Evolutionary conservation across 2,888 invertebrate genomes (phyloP).

Genomic region (Drosophila macrospina): DNA sequence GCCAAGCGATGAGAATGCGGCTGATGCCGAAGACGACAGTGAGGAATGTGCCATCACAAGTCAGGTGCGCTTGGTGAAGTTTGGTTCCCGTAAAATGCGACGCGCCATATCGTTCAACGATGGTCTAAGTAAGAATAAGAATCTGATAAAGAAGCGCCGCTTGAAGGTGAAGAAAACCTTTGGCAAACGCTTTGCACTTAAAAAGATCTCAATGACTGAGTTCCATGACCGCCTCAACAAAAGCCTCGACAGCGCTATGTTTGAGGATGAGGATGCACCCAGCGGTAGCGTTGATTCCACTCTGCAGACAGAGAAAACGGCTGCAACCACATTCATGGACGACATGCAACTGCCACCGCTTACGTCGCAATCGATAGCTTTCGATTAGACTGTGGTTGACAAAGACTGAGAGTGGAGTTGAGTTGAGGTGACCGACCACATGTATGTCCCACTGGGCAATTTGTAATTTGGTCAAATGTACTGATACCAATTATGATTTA

Average conservation of each 20-base stretch:
- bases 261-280: constrained; percentile 54
- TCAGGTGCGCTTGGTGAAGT: constrained; percentile 71
- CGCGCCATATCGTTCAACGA: constrained; percentile 80
- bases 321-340: constrained; percentile 30
- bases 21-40: constrained; percentile 70
- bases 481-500: constrained; percentile 50
- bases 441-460: constrained; percentile 13
- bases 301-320: constrained; percentile 1
- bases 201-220: constrained; percentile 82
- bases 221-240: constrained; percentile 82
- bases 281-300: constrained; percentile 3
- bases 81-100: constrained; percentile 76
- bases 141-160: constrained; percentile 79
- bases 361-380: constrained; percentile 27
- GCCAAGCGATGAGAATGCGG: constrained; percentile 71
- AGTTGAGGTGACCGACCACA: constrained; percentile 14
- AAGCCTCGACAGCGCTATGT: constrained; percentile 78
- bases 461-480: constrained; percentile 35
- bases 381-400: constrained; percentile 31
- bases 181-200: constrained; percentile 75
- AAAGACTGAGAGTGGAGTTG: constrained; percentile 4
- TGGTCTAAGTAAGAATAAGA: constrained; percentile 80
- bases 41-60: constrained; percentile 66
- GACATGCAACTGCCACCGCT: constrained; percentile 47
- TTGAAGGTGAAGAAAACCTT: constrained; percentile 82